phyloP scores from a whole-genome alignment of 2,888 invertebrate genomes.

The Sericinus montela region DNA sequence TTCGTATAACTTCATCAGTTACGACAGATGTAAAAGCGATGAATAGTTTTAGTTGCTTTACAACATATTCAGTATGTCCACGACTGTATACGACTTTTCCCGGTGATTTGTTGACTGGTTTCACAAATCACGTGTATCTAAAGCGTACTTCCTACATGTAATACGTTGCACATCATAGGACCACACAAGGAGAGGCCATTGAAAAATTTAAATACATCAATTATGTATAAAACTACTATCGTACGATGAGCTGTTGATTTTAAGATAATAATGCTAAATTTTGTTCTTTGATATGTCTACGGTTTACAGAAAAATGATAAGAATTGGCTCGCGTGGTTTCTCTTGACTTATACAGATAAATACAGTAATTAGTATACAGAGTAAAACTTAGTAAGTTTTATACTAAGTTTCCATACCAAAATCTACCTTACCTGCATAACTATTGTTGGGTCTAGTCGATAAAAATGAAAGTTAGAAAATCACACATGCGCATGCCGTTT shows the following conservation, averaged over 20 bases:
- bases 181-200: too few relatives aligned
- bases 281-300: background rate
- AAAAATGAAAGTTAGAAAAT: too few relatives aligned
- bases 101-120: conserved; percentile 22
- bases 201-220: too few relatives aligned
- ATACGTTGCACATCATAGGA: conserved; percentile 16
- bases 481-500: too few relatives aligned
- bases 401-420: too few relatives aligned
- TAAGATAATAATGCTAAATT: background rate
- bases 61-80: conserved; percentile 24
- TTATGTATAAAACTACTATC: background rate
- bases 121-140: conserved; percentile 28
- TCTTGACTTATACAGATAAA: background rate
- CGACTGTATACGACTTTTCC: conserved; percentile 22
- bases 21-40: conserved; percentile 49
- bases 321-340: background rate
- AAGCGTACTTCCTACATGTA: conserved; percentile 35
- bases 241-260: too few relatives aligned
- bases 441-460: too few relatives aligned
- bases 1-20: conserved; percentile 41
- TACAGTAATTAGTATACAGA: too few relatives aligned
- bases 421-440: too few relatives aligned
- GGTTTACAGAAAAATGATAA: background rate
- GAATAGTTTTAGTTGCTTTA: conserved; percentile 28
- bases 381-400: too few relatives aligned